Conservation (phyloP, 53 echinoderm and acorn worm species). For the Temnopleurus reevesii region DNA sequence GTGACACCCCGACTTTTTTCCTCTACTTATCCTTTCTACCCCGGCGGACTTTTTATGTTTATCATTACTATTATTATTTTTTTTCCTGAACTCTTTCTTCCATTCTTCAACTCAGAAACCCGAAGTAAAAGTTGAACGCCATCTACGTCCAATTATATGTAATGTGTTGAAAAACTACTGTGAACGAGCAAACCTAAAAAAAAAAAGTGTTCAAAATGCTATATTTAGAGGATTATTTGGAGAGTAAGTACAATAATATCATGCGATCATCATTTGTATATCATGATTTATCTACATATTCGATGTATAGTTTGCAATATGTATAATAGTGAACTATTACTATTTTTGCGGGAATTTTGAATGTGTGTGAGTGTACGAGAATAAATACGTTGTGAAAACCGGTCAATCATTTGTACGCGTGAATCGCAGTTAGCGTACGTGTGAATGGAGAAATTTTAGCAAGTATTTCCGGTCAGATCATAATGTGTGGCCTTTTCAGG, state of each 20-base stretch:
- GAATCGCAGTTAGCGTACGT: neutral
- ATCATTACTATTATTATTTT: neutral
- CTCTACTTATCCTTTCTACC: no score
- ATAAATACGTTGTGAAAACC: neutral
- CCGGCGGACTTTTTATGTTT: neutral
- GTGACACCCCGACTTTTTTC: no score
- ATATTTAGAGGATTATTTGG: constrained; percentile 91
- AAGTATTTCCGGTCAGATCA: neutral
- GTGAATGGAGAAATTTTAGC: neutral
- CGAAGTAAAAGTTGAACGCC: neutral
- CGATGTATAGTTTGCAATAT: neutral
- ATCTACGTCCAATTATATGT: neutral
- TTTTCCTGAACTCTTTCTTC: neutral
- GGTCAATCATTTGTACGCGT: neutral
- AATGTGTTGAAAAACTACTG: neutral
- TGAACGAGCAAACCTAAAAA: neutral
- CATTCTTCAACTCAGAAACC: neutral
- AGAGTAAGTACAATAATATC: constrained; percentile 69
- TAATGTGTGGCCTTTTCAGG: no score
- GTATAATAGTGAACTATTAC: neutral
- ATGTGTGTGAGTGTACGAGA: neutral
- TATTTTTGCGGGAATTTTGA: neutral
- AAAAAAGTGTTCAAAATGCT: constrained; percentile 69
- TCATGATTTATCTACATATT: neutral
- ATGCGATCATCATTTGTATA: neutral